Conservation (phyloP, 2,888 invertebrate genomes). For the Limnephilus marmoratus region DNA sequence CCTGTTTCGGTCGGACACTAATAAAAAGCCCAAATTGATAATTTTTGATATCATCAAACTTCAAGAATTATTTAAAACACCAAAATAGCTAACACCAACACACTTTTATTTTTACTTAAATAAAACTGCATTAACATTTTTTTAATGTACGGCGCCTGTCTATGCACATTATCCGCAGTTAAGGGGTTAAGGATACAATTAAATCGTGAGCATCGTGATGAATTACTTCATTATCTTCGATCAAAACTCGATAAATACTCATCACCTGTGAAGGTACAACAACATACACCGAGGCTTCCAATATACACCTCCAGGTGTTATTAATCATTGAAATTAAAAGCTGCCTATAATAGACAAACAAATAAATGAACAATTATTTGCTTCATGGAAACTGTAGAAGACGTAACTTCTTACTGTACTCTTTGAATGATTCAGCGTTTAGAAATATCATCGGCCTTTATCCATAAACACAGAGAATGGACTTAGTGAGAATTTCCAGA, state of each 20-base stretch:
- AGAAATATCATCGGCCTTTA: not conserved
- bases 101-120: too few species aligned
- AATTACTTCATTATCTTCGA: slow-evolving; percentile 11
- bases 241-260: not conserved
- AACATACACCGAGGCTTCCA: not conserved
- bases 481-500: not conserved
- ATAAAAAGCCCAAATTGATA: too few species aligned
- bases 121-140: too few species aligned
- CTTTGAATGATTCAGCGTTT: not conserved
- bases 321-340: not conserved
- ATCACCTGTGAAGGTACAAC: not conserved
- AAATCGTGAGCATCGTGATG: slow-evolving; percentile 21
- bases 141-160: too few species aligned
- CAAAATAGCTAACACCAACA: too few species aligned
- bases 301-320: not conserved
- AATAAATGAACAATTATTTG: not conserved
- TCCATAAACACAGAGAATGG: not conserved
- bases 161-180: too few species aligned
- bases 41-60: too few species aligned
- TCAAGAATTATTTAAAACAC: too few species aligned
- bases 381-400: not conserved
- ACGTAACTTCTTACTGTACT: not conserved
- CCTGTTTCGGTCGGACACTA: too few species aligned
- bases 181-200: not conserved
- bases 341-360: not conserved